phyloP scores from a whole-genome alignment of 2,888 invertebrate genomes.

The Flexamia atlantica region DNA sequence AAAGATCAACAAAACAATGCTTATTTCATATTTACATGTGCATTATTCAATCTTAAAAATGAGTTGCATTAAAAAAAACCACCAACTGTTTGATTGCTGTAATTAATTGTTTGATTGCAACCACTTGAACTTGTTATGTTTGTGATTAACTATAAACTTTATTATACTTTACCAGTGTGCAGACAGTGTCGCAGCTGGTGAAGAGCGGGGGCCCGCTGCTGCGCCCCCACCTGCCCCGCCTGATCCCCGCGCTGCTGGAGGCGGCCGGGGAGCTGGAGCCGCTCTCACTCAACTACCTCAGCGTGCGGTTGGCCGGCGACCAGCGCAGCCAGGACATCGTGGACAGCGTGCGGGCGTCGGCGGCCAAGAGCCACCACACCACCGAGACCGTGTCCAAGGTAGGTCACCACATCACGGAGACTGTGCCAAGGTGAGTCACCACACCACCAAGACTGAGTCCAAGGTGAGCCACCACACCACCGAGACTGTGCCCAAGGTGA shows the following conservation, averaged over 20 bases:
- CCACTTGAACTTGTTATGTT: no score
- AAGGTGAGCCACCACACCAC: conserved; percentile 93
- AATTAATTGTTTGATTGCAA: no score
- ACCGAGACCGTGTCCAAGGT: conserved; percentile 92
- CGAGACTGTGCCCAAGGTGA: conserved; percentile 89
- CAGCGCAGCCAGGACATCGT: conserved; percentile 85
- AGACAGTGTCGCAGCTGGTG: conserved; percentile 92
- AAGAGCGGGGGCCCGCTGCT: conserved; percentile 87
- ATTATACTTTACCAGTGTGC: conserved; percentile 78
- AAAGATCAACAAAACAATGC: no score
- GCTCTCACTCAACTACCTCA: conserved; percentile 87
- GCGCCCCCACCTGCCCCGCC: conserved; percentile 87
- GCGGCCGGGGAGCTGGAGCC: conserved; percentile 94
- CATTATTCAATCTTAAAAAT: no score
- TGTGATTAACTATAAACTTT: no score
- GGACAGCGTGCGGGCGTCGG: conserved; percentile 88
- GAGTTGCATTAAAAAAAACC: no score
- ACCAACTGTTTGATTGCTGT: no score
- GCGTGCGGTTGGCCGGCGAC: conserved; percentile 83
- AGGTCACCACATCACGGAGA: conserved; percentile 87
- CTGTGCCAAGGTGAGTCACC: no score
- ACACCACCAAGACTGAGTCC: conserved; percentile 86
- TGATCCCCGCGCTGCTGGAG: conserved; percentile 91
- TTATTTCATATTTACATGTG: no score
- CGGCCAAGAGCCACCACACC: conserved; percentile 91